Evolutionary conservation across 2,113 vertebrate species (phyloP), one percentile per base, ranked within the genome.

Genomic region (Chamaea fasciata): DNA sequence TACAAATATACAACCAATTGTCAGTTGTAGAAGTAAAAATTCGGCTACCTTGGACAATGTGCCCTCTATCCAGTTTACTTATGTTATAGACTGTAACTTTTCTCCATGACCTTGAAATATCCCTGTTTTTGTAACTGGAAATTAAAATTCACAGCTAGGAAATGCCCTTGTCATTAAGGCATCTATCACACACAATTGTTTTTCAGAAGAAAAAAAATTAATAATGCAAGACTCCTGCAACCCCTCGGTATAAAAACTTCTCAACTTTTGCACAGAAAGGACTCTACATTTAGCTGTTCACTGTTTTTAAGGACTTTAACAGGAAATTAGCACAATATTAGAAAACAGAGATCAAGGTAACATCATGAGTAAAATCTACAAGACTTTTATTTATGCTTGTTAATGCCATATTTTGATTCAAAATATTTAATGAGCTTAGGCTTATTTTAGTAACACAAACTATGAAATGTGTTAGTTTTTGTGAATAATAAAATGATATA

Each of bases 41-140:
- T 53, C 37, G 59, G 5, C 27, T 84, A 35, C 7, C 18, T 67
- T 67, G 21, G 30, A 46, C 0, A 0, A 47, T 39, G 31, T 83
- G 6, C 9, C 33, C 10, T 67, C 6, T 33, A 33, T 10, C 13
- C 27, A 67, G 16, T 13, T 47, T 26, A 68, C 7, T 7, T 11
- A 19, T 55, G 28, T 73, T 21, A 35, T 31, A 31, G 60, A 39
- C 7, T 42, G 1, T 10, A 28, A 35, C 6, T 9, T 55, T 93
- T 75, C 23, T 86, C 19, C 9, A 31, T 49, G 20, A 52, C 22
- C 11, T 60, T 76, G 31, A 90, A 83, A 49, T 39, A 71, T 7
- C 28, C 47, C 24, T 33, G 30, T 1, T 80, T 68, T 70, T 37
- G 4, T 28, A 79, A 44, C 2, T 67, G 23, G 13, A 68, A 93